Percentiles rank a stretch among this genome's conserved stretches.
phyloP scores from a whole-genome alignment of 2,888 invertebrate genomes.

The Helicoverpa assulta region DNA sequence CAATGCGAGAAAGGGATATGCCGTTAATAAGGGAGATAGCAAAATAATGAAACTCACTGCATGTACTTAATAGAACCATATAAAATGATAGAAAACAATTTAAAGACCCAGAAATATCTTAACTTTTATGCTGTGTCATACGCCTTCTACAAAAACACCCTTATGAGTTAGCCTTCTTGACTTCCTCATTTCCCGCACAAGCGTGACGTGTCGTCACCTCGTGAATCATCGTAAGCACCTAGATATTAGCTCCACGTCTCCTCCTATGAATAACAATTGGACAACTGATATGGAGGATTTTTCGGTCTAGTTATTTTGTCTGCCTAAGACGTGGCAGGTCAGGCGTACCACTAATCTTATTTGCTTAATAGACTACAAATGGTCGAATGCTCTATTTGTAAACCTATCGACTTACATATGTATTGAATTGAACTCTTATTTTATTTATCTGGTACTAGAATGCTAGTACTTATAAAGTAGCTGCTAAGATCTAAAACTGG shows the following conservation, averaged over 20 bases:
- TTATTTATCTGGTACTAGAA: neutral
- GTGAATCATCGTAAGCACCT: conserved; percentile 65
- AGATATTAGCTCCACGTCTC: conserved; percentile 43
- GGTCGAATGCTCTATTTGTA: conserved; percentile 6
- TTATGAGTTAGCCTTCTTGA: conserved; percentile 28
- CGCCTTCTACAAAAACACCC: neutral
- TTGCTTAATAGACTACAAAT: conserved; percentile 20
- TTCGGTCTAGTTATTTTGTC: conserved; percentile 45
- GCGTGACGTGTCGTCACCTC: conserved; percentile 55
- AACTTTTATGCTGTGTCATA: neutral
- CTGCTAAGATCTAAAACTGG: conserved; percentile 1
- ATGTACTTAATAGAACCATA: neutral
- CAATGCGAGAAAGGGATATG: no score
- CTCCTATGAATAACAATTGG: conserved; percentile 49
- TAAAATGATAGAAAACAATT: neutral
- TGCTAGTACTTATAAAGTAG: conserved; percentile 10
- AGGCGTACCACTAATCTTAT: conserved; percentile 18
- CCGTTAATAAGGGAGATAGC: no score
- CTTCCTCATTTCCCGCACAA: conserved; percentile 15
- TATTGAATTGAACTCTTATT: neutral
- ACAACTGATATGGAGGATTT: conserved; percentile 35
- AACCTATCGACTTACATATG: neutral
- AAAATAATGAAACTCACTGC: neutral
- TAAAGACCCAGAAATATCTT: neutral
- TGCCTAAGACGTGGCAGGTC: conserved; percentile 20